Evolutionary conservation across 2,113 vertebrate species (phyloP).

Genomic region (Campylomormyrus numenius): DNA sequence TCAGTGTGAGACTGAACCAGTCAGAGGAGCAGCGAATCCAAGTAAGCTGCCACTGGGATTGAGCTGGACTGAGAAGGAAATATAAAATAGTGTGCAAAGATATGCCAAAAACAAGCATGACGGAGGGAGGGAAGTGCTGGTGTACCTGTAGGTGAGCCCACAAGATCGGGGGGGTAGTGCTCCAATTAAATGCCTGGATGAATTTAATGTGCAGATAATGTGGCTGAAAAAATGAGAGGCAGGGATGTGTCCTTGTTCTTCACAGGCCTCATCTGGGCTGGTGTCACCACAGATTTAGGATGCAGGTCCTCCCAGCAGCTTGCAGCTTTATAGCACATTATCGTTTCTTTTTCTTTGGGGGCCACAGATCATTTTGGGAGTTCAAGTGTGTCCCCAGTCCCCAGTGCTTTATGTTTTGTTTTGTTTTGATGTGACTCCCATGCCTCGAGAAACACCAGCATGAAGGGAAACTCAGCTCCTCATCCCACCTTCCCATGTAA

Average conservation of each 20-base stretch:
- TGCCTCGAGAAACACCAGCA: background rate
- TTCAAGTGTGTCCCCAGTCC: background rate
- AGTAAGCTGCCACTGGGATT: background rate
- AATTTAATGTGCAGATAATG: conserved; percentile 6
- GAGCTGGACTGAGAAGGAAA: background rate
- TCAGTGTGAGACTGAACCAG: background rate
- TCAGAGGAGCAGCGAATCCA: background rate
- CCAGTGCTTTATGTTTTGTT: background rate
- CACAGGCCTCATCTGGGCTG: background rate
- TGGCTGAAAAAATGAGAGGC: background rate
- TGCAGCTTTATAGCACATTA: background rate
- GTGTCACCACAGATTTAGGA: background rate
- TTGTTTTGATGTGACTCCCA: background rate
- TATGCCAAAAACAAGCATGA: background rate
- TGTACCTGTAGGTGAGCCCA: background rate
- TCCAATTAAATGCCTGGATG: background rate
- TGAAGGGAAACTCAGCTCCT: background rate
- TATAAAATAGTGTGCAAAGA: background rate
- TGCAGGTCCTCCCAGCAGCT: background rate
- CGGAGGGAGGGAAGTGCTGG: background rate
- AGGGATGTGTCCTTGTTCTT: background rate
- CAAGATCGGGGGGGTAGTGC: background rate
- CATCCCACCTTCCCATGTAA: background rate
- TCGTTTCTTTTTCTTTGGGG: background rate
- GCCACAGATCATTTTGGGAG: background rate